A percentile compares a stretch with the other conserved stretches of the same genome.
phyloP scores from a whole-genome alignment of 2,888 invertebrate species.

The Platerodrilus igneus region DNA sequence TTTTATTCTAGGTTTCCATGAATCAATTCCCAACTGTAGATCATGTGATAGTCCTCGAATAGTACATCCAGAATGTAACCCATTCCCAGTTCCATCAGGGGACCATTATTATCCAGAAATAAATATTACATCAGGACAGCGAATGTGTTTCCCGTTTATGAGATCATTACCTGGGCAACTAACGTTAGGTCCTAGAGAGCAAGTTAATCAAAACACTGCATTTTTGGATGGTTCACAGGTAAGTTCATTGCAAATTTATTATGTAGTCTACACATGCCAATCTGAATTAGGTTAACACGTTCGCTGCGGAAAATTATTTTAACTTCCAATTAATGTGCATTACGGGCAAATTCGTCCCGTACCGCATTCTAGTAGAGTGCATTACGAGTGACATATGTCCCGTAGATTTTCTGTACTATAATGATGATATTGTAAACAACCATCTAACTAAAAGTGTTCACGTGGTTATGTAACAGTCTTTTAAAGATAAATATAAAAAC shows the following conservation, averaged over 20 bases:
- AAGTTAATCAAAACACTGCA: conserved; percentile 90
- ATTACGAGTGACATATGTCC: no score
- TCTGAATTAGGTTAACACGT: background rate
- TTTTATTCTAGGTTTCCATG: conserved; percentile 63
- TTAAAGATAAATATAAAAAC: no score
- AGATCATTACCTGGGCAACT: conserved; percentile 89
- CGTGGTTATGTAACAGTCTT: no score
- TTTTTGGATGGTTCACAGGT: conserved; percentile 78
- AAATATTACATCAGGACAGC: conserved; percentile 75
- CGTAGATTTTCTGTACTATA: no score
- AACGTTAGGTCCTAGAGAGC: conserved; percentile 82
- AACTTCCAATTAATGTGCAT: no score
- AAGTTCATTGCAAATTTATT: no score
- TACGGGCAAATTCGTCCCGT: no score
- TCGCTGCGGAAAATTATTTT: no score
- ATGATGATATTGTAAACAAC: no score
- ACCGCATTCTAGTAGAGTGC: no score
- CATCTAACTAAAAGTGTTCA: no score
- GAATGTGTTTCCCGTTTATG: conserved; percentile 91
- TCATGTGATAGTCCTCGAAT: conserved; percentile 82
- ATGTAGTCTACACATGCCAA: background rate
- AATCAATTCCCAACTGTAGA: conserved; percentile 85
- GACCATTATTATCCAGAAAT: conserved; percentile 88
- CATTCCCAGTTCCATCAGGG: conserved; percentile 81
- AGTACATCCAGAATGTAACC: conserved; percentile 91